Evolutionary conservation across 1,140 invertebrate genomes (phyloP).

Genomic region (Apocrypta bakeri): DNA sequence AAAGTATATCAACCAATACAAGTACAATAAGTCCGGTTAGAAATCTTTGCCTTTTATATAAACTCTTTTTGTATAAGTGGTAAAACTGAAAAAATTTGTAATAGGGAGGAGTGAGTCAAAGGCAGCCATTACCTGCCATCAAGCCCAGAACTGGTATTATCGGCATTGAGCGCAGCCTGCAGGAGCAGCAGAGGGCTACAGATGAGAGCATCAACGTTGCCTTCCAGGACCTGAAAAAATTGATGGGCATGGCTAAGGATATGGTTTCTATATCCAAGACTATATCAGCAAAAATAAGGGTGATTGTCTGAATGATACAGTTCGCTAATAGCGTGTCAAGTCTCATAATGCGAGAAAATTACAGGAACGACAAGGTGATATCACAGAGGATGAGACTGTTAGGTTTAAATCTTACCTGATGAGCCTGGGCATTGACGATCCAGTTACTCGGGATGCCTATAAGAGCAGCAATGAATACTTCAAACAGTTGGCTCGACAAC

Average conservation of each 20-base stretch:
- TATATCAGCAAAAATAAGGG: constrained; percentile 94
- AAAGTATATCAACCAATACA: constrained; percentile 51
- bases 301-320: constrained; percentile 68
- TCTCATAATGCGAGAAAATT: constrained; percentile 69
- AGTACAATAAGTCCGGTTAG: constrained; percentile 53
- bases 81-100: not conserved
- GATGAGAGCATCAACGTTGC: constrained; percentile 93
- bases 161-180: constrained; percentile 94
- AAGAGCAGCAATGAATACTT: constrained; percentile 92
- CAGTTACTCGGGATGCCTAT: constrained; percentile 93
- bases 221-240: constrained; percentile 95
- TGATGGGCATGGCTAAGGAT: constrained; percentile 97
- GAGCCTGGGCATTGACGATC: constrained; percentile 97
- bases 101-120: not conserved
- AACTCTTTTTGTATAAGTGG: not conserved
- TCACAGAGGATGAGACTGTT: constrained; percentile 98
- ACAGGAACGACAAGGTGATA: constrained; percentile 94
- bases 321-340: constrained; percentile 55
- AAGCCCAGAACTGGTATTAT: constrained; percentile 92
- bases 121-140: constrained; percentile 70
- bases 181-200: constrained; percentile 91
- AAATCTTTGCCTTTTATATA: not conserved
- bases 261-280: constrained; percentile 95
- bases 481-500: constrained; percentile 89
- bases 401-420: constrained; percentile 96